phyloP scores from a whole-genome alignment of 1,140 invertebrate species.

The Grapholita molesta region DNA sequence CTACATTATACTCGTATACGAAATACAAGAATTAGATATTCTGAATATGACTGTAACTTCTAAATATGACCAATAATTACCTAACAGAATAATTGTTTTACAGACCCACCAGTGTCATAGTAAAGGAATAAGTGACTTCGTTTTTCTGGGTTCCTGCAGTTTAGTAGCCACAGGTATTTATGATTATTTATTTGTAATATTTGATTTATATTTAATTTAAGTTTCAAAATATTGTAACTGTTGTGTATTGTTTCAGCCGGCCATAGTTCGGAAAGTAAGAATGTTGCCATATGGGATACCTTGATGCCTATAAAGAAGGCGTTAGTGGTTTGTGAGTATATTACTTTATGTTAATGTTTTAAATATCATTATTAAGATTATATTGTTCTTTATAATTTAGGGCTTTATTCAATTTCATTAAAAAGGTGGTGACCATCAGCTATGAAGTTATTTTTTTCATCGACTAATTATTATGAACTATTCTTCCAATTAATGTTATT shows the following conservation, averaged over 20 bases:
- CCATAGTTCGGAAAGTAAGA: conserved; percentile 96
- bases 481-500: no score
- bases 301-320: conserved; percentile 96
- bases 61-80: no score
- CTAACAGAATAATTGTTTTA: conserved; percentile 44
- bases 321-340: conserved; percentile 88
- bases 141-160: conserved; percentile 98
- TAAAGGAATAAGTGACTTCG: conserved; percentile 98
- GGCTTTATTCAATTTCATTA: no score
- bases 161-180: conserved; percentile 91
- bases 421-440: no score
- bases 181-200: neutral
- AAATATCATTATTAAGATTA: no score
- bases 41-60: no score
- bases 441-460: no score
- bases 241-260: conserved; percentile 82
- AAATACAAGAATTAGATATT: no score
- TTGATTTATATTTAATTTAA: neutral
- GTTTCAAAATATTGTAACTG: neutral
- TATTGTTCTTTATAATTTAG: no score
- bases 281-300: conserved; percentile 99
- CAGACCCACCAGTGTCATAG: conserved; percentile 98
- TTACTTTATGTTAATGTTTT: conserved; percentile 19
- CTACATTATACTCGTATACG: no score
- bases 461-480: no score